Evolutionary conservation across 2,888 invertebrate species (phyloP).

Genomic region (Sarcophaga caerulescens): DNA sequence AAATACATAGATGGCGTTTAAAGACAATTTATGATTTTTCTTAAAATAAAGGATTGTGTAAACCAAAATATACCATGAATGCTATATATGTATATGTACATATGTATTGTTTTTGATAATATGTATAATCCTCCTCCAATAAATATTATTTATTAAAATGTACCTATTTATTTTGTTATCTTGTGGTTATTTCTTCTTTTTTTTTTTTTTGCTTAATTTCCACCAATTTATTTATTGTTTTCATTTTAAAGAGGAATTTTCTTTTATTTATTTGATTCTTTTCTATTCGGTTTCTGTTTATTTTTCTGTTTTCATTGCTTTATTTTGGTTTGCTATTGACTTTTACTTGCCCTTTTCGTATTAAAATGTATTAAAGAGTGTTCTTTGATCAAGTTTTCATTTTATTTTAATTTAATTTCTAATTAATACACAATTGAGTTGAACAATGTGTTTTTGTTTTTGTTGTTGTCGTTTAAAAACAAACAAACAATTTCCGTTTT

Average conservation of each 20-base stretch:
- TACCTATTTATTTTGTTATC: not conserved
- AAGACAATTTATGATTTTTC: not conserved
- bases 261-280: conserved; percentile 23
- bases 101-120: too few species aligned
- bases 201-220: not conserved
- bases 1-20: not conserved
- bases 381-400: conserved; percentile 41
- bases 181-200: not conserved
- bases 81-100: too few species aligned
- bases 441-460: not conserved
- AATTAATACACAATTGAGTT: conserved; percentile 46
- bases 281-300: not conserved
- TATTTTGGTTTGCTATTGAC: conserved; percentile 43
- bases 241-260: not conserved
- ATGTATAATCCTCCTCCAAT: too few species aligned
- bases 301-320: not conserved
- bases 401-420: conserved; percentile 44
- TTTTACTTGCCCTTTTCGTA: conserved; percentile 57
- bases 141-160: not conserved
- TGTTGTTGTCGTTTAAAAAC: not conserved
- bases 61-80: too few species aligned
- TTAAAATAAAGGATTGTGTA: too few species aligned
- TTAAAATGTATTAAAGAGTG: conserved; percentile 18
- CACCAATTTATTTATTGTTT: not conserved
- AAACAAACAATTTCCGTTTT: conserved; percentile 18